Evolutionary conservation across 2,888 invertebrate species (phyloP), one percentile per base, ranked within the genome.

Genomic region (Petrolisthes manimaculis): DNA sequence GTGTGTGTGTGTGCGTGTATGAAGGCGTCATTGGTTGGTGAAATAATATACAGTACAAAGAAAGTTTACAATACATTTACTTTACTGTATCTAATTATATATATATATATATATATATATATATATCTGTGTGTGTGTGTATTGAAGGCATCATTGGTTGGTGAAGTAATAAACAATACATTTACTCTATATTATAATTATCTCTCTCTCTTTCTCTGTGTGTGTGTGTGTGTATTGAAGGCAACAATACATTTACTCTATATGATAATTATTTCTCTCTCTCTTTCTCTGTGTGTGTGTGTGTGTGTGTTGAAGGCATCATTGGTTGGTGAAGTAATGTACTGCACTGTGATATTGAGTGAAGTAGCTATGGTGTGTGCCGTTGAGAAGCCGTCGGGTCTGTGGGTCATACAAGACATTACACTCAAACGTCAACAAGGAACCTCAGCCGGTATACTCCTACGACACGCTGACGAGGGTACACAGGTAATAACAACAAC

Each of bases 281-380:
- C 14, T 14, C 14, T 14, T 61, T 61, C 61, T 61, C 61, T 61
- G 61, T 6, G 61, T 14, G 14, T 61, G 14, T 6, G 6, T n/a
- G n/a, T n/a, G n/a, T 61, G 9, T 9, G 18, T 61, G 61, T 61
- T 18, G 1, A 9, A 61, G 61, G 18, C 61, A 61, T 1, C 61
- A 1, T 4, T 89, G 55, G 82, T 89, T 78, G 85, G 77, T 55
- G 86, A 86, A 53, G 85, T 89, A 55, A 89, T 89, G 89, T 86
- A 85, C 83, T 89, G 89, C 82, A 89, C 88, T 88, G 88, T 88
- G 88, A 83, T 89, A 78, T 18, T 90, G 79, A 88, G 83, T 79
- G 90, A 90, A 80, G 86, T 90, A 86, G 88, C 90, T 86, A 75
- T 90, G 37, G 83, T 90, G 21, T 88, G 90, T 88, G 88, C 88